Base-by-base conservation (phyloP, 2,797 vertebrate genomes). In the Cyclura pinguis region DNA sequence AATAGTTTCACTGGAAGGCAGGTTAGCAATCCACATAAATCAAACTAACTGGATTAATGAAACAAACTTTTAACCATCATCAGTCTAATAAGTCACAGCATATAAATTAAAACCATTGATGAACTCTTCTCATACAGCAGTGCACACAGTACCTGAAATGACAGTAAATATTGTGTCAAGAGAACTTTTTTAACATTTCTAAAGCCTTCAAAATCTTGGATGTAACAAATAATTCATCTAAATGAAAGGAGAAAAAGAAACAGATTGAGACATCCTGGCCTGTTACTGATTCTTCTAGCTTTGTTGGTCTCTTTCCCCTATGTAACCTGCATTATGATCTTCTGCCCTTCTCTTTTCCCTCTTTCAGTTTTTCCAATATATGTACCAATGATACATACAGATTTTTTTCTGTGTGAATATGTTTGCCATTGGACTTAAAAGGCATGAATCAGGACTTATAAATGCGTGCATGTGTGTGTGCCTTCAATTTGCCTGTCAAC, bases 21-120 rank as follows among this genome's bases (percentile, higher is more conserved):
- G 12, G 27, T 91, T 64, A 62, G 86, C n/a, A n/a, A 92, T 80
- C 88, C 84, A 32, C 27, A 2, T 89, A 64, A 77, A 93, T 91
- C 80, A 38, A 10, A 29, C 42, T 73, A 0, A 38, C 20, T 73
- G 18, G 85, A 32, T 1, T 32, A 86, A 6, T 57, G 32, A 57
- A 89, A 57, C 0, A 69, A 85, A 38, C 38, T 29, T 47, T 47
- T 64, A 81, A 59, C 83, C 73, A 57, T 0, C 38, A 87, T 14
- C 83, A 83, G 88, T 92, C 90, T 35, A 87, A 7, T 57, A 72
- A 29, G 38, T 78, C 2, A 88, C 91, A 76, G 64, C 86, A 87
- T 73, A 92, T 6, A 88, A 88, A 87, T 80, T 35, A 80, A n/a
- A 50, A 42, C 5, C 84, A 72, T 64, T 35, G 92, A 77, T 69